Base-by-base conservation (phyloP, 2,888 invertebrate species). In the Pyrocoelia pectoralis region DNA sequence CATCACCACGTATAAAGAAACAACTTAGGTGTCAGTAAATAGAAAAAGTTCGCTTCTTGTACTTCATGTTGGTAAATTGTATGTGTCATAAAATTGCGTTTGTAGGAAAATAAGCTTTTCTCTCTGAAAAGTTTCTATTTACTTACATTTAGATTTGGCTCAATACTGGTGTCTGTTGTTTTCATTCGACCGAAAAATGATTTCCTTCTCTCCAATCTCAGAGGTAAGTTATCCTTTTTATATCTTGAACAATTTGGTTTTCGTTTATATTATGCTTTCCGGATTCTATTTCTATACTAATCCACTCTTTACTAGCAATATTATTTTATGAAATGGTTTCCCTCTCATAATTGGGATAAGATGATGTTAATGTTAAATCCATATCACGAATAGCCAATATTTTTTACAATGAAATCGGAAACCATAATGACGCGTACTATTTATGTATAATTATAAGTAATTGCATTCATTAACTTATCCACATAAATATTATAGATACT, bases 61-160 rank as follows among this genome's bases (percentile, higher is more conserved):
- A 17, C 10, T 28, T 54, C 48, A 50, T 49, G 56, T 50, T 50
- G 24, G 29, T 50, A 52, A 58, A 58, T 52, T 41, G 43, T 50
- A 56, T 51, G 51, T 50, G 50, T 52, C 52, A 40, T 58, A 58
- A 58, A 58, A 58, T 43, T 38, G 29, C 50, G 41, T 51, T 58
- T 58, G 51, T 40, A 40, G 51, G 51, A 58, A 58, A 40, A 51
- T 52, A 58, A 58, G n/a, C n/a, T n/a, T 58, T 52, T 56, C 52
- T 40, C 51, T 58, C 38, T 49, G 50, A 46, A 58, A 58, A 50
- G 24, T 58, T 56, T 56, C 49, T 38, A 38, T 58, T 58, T 38
- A 13, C 28, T 58, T 43, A 56, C 49, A 28, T 19, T 48, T 48
- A 48, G 46, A 48, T 55, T 46, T 46, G 15, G 55, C 48, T 48